These are phyloP conservation scores for Arothron firmamentum DNA, from an alignment of 2,113 vertebrate species.

Conservation along the genomic window DNA sequence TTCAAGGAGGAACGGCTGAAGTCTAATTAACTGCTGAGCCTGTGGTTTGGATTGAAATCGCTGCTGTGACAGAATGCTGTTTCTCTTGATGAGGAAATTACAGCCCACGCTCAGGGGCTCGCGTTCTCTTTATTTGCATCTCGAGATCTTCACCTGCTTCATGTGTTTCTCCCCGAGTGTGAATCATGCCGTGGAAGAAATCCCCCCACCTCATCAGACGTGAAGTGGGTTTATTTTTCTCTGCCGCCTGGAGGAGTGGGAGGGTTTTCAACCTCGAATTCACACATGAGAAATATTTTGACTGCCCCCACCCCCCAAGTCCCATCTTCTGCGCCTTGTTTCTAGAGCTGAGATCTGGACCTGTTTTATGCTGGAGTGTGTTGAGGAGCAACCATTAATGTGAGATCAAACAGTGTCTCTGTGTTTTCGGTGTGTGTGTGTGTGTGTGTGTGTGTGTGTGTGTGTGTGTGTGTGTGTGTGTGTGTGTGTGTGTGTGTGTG, in stretches of 20 bases:
- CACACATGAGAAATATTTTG: slow-evolving; percentile 44
- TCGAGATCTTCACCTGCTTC: slow-evolving; percentile 60
- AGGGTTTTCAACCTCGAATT: slow-evolving; percentile 42
- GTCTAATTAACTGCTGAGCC: slow-evolving; percentile 65
- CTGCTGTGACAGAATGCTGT: slow-evolving; percentile 47
- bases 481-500: slow-evolving; percentile 17
- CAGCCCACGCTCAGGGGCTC: slow-evolving; percentile 34
- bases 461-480: slow-evolving; percentile 23
- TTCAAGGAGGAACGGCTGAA: slow-evolving; percentile 33
- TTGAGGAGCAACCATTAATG: slow-evolving; percentile 29
- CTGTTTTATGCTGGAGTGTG: slow-evolving; percentile 9
- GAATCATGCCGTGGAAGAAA: slow-evolving; percentile 45
- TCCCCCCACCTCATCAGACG: slow-evolving; percentile 35
- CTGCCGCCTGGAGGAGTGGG: slow-evolving; percentile 37
- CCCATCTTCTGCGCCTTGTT: slow-evolving; percentile 11
- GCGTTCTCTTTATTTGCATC: slow-evolving; percentile 58
- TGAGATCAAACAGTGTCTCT: slow-evolving; percentile 39
- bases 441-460: slow-evolving; percentile 15
- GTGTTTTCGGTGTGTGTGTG: slow-evolving; percentile 23
- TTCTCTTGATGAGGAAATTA: slow-evolving; percentile 67
- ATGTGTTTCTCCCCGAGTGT: slow-evolving; percentile 7
- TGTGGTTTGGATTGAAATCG: slow-evolving; percentile 62
- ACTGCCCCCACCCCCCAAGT: slow-evolving; percentile 33
- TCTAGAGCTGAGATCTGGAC: slow-evolving; percentile 10
- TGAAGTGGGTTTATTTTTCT: slow-evolving; percentile 49